Conservation (phyloP, 2,888 invertebrate species). For the Isoperla grammatica region DNA sequence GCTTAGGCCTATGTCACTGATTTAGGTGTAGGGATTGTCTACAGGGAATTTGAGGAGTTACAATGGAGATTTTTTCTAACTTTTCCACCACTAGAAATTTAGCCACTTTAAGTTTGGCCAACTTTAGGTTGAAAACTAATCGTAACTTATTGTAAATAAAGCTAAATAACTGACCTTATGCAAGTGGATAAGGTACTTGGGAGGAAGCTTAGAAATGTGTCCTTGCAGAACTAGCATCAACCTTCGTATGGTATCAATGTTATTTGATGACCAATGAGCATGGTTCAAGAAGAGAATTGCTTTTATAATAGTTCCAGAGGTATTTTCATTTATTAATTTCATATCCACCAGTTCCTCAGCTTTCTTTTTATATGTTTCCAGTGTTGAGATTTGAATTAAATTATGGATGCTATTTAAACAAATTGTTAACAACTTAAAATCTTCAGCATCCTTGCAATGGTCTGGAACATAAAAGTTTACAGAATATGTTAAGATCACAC, state of each 20-base stretch:
- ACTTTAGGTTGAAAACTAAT: too few species aligned
- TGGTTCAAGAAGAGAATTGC: conserved; percentile 45
- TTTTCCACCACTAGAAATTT: too few species aligned
- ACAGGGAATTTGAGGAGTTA: too few species aligned
- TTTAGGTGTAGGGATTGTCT: too few species aligned
- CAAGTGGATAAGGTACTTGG: conserved; percentile 42
- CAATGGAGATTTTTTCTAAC: too few species aligned
- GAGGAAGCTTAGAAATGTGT: conserved; percentile 41
- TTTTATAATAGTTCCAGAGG: conserved; percentile 36
- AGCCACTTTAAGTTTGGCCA: too few species aligned
- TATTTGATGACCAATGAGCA: conserved; percentile 45
- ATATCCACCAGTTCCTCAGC: conserved; percentile 39
- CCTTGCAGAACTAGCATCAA: conserved; percentile 42
- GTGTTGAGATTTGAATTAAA: conserved; percentile 41
- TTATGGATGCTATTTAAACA: conserved; percentile 45
- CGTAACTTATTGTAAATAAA: too few species aligned
- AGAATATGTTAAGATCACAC: too few species aligned
- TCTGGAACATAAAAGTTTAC: conserved; percentile 39
- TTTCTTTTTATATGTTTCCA: conserved; percentile 42
- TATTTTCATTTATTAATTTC: conserved; percentile 37
- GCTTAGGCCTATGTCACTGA: too few species aligned
- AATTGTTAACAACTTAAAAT: conserved; percentile 45
- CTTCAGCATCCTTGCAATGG: conserved; percentile 40
- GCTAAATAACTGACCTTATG: conserved; percentile 41
- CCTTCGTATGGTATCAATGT: conserved; percentile 38